Base-by-base conservation (phyloP, 92 coral and sea anemone species). In the Nematostella vectensis region DNA sequence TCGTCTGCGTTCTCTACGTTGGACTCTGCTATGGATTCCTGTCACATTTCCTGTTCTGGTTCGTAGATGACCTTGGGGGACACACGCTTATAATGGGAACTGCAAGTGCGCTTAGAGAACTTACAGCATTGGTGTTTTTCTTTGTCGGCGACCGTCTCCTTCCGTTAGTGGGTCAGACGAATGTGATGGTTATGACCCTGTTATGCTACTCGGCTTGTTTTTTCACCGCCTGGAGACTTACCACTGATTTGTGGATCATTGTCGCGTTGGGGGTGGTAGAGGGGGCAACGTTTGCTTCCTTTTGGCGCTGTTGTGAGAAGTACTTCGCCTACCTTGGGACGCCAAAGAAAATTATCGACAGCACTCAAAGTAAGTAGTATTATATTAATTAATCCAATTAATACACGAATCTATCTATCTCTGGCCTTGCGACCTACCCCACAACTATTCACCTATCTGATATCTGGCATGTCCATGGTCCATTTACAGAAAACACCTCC, bases 21-120 rank as follows among this genome's bases (percentile, higher is more conserved):
- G 73, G 83, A 47, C 40, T 78, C 25, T 62, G 69, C 58, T 33
- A 68, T 44, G 75, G 83, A 15, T 67, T 82, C 50, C 60, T 82
- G 47, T 62, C 68, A 28, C 77, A 76, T 11, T 82, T 82, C 52
- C 66, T 78, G 13, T 70, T 70, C 63, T 82, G 89, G 89, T 82
- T 59, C 78, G 58, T 82, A 48, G 89, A 82, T 29, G 89, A 82
- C 18, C 45, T 82, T 36, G 73, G 70, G 4, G 89, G 80, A 20
- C 66, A 62, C 39, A 47, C 83, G 3, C 39, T 76, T 21, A 58
- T 77, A 1, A 49, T 82, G 50, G 89, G 84, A 2, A 68, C 74
- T 27, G 80, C 72, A 12, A 69, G 79, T 48, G 69, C 84, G 3
- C 60, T 70, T n/a, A 50, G 83, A 51, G 78, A 74, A 31, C 57